A percentile compares a stretch with the other conserved stretches of the same genome.
Conservation (phyloP, 2,888 invertebrate genomes). For the Nasonia oneida region DNA sequence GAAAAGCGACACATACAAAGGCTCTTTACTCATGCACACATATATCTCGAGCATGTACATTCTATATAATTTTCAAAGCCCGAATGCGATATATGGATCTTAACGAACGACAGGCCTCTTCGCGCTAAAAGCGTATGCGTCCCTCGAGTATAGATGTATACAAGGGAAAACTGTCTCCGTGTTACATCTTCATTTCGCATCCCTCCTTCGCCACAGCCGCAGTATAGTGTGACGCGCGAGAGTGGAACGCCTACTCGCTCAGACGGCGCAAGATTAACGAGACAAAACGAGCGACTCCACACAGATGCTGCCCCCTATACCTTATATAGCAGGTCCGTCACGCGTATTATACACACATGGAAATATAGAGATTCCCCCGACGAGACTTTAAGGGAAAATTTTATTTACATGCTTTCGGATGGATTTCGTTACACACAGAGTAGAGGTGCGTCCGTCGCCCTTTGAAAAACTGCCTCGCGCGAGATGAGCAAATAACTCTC, state of each 20-base stretch:
- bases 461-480: background rate
- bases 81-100: background rate
- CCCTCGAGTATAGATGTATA: background rate
- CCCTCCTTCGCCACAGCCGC: background rate
- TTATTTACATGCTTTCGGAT: too few relatives aligned
- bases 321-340: background rate
- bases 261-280: background rate
- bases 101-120: background rate
- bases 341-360: too few relatives aligned
- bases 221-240: background rate
- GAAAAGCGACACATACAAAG: background rate
- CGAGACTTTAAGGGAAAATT: too few relatives aligned
- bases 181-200: conserved; percentile 31
- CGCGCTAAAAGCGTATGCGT: background rate
- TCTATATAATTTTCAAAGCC: background rate
- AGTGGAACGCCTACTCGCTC: background rate
- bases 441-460: background rate
- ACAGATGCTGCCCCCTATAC: background rate
- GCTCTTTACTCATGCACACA: too few relatives aligned
- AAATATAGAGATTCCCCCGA: too few relatives aligned
- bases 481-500: background rate
- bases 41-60: background rate
- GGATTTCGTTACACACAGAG: background rate
- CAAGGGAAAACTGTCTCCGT: background rate
- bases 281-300: background rate